Base-by-base conservation (phyloP, 2,797 vertebrate genomes). In the Poeciliopsis presidionis region DNA sequence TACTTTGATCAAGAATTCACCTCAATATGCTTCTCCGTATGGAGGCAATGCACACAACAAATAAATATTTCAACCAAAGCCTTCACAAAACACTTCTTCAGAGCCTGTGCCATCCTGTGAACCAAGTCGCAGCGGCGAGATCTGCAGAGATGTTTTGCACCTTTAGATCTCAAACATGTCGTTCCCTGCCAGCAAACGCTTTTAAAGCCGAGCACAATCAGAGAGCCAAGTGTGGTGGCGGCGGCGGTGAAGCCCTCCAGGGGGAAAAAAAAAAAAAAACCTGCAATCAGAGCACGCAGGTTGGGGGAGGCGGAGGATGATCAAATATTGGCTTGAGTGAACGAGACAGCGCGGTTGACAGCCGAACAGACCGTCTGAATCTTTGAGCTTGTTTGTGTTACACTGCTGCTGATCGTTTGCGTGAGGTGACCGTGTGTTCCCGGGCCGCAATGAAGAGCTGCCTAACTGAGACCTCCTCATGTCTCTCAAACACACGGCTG, bases 11-110 rank as follows among this genome's bases (percentile, higher is more conserved):
- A 65, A 47, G 78, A 71, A 67, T 47, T 72, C 63, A 33, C n/a
- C 57, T 72, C 33, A 77, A n/a, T 77, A 39, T n/a, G 20, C 75
- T 79, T 82, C 46, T 77, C 45, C n/a, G 65, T 13, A 11, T 3
- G 7, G 7, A 75, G 47, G 76, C 81, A n/a, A 2, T 9, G 51
- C 74, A 53, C n/a, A 73, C 65, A 82, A 72, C 81, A 84, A 83
- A 87, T 80, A 72, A 80, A 87, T 87, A 86, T 90, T 91, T 81
- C 36, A 90, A 18, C 33, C 12, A 1, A 73, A 76, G 74, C 79
- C 88, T 45, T 39, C 81, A 76, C 73, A 67, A 84, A 84, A 86
- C 76, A 71, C 39, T 61, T 84, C 81, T 57, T 82, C 61, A 49
- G 28, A 74, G 57, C 53, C 78, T 16, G 69, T 81, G 13, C 57